Evolutionary conservation across 2,797 vertebrate genomes (phyloP), one percentile per base, ranked within the genome.

Genomic region (Balearica regulorum): DNA sequence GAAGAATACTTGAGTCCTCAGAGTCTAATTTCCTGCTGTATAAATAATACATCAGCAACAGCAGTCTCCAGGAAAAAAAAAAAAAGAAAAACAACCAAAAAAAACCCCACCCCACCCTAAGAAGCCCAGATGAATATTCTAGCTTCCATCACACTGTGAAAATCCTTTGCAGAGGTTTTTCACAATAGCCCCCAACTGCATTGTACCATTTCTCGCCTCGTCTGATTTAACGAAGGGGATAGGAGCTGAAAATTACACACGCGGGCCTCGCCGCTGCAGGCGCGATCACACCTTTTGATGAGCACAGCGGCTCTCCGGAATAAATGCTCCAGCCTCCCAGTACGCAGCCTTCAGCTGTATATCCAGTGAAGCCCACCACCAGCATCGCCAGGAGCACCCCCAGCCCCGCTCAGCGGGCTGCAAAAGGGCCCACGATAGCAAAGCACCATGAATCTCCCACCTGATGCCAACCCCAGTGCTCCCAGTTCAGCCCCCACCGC

Each of bases 1-100:
- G 94, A 94, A 96, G 96, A 94, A 73, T 83, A 84, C 92, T 96
- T 87, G 84, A 94, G 73, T 94, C 97, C 96, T 95, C 88, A 46
- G 93, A 96, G 96, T 70, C 95, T 97, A 94, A 97, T 97, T 97
- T 97, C 95, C 96, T 92, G 77, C 88, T 54, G 58, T 80, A 96
- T 97, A 97, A 97, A 97, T 97, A 97, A 97, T 92, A 89, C 93
- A 97, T 92, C 89, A 93, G 79, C 93, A 83, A 58, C 91, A 94
- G 87, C 91, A 81, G 86, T 76, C 83, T 84, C 87, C 37, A 76
- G 75, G 87, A 95, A 93, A 94, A 58, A 55, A 48, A 82, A 83
- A 81, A 11, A 81, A 11, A 61, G 91, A 65, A 51, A 83, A 3
- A 66, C 51, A 28, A 28, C 15, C 26, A 53, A 53, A 51, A 53